Evolutionary conservation across 2,113 vertebrate genomes (phyloP).

Genomic region (Brachyhypopomus gauderio): DNA sequence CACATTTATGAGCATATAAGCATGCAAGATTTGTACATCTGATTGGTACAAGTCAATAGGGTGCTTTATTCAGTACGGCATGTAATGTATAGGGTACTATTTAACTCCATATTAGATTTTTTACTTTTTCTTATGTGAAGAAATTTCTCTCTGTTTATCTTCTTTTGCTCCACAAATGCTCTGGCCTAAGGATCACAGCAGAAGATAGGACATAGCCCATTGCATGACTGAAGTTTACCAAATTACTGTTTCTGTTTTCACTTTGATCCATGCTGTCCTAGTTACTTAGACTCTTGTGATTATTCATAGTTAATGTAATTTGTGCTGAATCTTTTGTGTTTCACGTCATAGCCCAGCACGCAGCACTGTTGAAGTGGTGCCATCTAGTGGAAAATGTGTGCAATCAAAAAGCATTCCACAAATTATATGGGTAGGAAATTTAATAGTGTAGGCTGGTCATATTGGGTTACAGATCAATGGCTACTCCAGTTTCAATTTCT

Average conservation of each 20-base stretch:
- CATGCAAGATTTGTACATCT: background rate
- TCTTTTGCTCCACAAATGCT: background rate
- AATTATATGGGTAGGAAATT: too few species aligned
- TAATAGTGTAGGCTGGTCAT: too few species aligned
- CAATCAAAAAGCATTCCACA: background rate
- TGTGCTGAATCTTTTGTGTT: background rate
- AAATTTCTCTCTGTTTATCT: background rate
- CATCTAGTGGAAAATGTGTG: constrained; percentile 11
- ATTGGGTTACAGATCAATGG: too few species aligned
- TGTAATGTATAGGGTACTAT: background rate
- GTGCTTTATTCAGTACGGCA: background rate
- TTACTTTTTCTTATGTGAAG: background rate
- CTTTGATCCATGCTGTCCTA: background rate
- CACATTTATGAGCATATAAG: background rate
- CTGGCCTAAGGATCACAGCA: background rate
- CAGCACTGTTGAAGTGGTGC: background rate
- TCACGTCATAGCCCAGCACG: too few species aligned
- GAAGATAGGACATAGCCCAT: background rate
- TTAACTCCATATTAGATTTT: background rate
- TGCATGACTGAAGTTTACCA: background rate
- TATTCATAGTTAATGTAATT: background rate
- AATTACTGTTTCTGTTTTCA: background rate
- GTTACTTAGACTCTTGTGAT: background rate
- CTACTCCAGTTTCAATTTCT: too few species aligned
- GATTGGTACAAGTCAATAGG: background rate